Evolutionary conservation across 1,140 invertebrate genomes (phyloP).

Genomic region (fruit fly (Drosophila melanogaster)): DNA sequence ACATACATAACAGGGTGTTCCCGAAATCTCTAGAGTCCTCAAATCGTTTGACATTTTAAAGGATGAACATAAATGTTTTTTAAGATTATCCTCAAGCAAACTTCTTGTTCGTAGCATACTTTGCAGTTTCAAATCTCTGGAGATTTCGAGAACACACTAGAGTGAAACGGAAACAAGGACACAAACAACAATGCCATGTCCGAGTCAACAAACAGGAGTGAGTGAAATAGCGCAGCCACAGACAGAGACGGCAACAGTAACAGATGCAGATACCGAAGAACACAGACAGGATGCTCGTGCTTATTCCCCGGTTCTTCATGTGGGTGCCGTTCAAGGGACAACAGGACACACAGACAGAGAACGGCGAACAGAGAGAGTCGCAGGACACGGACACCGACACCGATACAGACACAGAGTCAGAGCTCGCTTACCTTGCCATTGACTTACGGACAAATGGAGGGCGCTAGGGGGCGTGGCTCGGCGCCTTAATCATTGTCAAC

Average conservation of each 20-base stretch:
- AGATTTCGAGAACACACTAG: slow-evolving; percentile 7
- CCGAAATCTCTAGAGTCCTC: background rate
- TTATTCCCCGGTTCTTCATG: background rate
- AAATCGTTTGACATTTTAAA: background rate
- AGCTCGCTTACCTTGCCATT: slow-evolving; percentile 72
- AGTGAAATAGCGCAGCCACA: slow-evolving; percentile 23
- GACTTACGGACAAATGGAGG: slow-evolving; percentile 35
- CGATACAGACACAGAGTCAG: slow-evolving; percentile 28
- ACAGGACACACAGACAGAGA: slow-evolving; percentile 22
- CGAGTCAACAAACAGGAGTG: slow-evolving; percentile 38
- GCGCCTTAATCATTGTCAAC: slow-evolving; percentile 45
- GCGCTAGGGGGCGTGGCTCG: background rate
- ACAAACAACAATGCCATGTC: slow-evolving; percentile 59
- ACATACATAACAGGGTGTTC: slow-evolving; percentile 14
- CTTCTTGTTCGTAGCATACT: background rate
- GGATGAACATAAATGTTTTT: background rate
- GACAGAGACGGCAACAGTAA: slow-evolving; percentile 37
- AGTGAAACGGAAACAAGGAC: slow-evolving; percentile 26
- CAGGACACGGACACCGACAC: slow-evolving; percentile 35
- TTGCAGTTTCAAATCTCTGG: background rate
- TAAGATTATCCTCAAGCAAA: background rate
- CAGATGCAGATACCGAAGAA: slow-evolving; percentile 33
- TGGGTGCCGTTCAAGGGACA: slow-evolving; percentile 28
- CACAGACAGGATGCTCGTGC: slow-evolving; percentile 17
- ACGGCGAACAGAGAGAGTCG: slow-evolving; percentile 24